Conservation (phyloP, 2,113 vertebrate species). For the Takifugu flavidus region DNA sequence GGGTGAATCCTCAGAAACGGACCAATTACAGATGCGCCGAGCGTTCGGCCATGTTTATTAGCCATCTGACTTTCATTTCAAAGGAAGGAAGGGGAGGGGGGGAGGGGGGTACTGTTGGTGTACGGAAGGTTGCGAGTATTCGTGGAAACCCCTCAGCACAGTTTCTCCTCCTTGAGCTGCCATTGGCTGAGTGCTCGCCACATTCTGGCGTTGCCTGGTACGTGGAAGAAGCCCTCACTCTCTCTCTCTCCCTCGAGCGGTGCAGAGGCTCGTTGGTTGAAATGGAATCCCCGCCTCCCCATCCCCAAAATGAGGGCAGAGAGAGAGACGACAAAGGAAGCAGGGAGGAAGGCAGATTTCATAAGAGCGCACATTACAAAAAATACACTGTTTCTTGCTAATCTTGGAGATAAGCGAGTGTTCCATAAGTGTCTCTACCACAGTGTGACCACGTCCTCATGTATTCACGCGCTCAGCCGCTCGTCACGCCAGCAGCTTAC, state of each 20-base stretch:
- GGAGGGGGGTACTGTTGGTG: slow-evolving; percentile 1
- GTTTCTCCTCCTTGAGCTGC: slow-evolving; percentile 25
- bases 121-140: slow-evolving; percentile 59
- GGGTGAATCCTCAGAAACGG: too few species aligned
- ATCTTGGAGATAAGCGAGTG: slow-evolving; percentile 12
- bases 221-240: slow-evolving; percentile 46
- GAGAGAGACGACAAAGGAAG: slow-evolving; percentile 18
- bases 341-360: slow-evolving; percentile 6
- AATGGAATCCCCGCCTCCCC: slow-evolving; percentile 52
- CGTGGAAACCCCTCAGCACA: slow-evolving; percentile 65
- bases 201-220: slow-evolving; percentile 15
- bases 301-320: slow-evolving; percentile 52
- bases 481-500: neutral
- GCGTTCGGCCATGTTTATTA: slow-evolving; percentile 53
- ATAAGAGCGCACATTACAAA: too few species aligned
- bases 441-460: slow-evolving; percentile 7
- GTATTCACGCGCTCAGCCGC: slow-evolving; percentile 17
- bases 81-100: slow-evolving; percentile 29
- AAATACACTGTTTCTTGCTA: neutral
- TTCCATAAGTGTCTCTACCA: slow-evolving; percentile 18
- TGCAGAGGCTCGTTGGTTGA: slow-evolving; percentile 51
- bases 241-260: slow-evolving; percentile 43
- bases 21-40: slow-evolving; percentile 4
- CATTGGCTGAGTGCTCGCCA: slow-evolving; percentile 55
- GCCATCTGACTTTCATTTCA: slow-evolving; percentile 66